phyloP scores from a whole-genome alignment of 2,888 invertebrate genomes.

The Acronicta aceris region DNA sequence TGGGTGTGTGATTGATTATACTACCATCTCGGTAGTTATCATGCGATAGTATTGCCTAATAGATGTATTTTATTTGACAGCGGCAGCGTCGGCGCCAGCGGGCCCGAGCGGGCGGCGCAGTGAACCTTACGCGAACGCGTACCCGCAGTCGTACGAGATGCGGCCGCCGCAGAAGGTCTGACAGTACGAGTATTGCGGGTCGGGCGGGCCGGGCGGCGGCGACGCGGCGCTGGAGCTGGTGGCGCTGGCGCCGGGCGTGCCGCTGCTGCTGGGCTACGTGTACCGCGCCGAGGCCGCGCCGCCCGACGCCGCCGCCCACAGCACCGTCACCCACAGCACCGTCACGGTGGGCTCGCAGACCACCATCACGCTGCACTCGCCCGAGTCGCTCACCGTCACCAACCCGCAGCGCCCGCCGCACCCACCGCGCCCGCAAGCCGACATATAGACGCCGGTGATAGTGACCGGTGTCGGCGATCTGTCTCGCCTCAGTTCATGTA shows the following conservation, averaged over 20 bases:
- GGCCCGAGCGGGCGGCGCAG: slow-evolving; percentile 85
- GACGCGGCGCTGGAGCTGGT: slow-evolving; percentile 72
- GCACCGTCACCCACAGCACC: slow-evolving; percentile 50
- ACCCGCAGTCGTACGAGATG: slow-evolving; percentile 93
- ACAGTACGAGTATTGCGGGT: slow-evolving; percentile 81
- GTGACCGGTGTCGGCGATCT: not conserved
- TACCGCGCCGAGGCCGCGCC: slow-evolving; percentile 62
- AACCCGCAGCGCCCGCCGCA: slow-evolving; percentile 52
- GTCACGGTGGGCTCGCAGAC: slow-evolving; percentile 81
- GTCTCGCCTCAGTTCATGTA: not conserved
- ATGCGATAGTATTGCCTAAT: not conserved
- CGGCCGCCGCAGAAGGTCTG: slow-evolving; percentile 92
- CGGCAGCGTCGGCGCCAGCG: slow-evolving; percentile 78
- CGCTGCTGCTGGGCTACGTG: slow-evolving; percentile 82
- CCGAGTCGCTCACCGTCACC: slow-evolving; percentile 74
- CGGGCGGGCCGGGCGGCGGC: slow-evolving; percentile 13
- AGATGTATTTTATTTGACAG: slow-evolving; percentile 3
- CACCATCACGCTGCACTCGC: slow-evolving; percentile 82
- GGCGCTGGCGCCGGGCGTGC: slow-evolving; percentile 80
- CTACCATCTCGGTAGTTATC: not conserved
- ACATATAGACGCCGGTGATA: slow-evolving; percentile 47
- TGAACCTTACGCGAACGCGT: slow-evolving; percentile 93
- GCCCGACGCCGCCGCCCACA: slow-evolving; percentile 19
- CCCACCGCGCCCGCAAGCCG: slow-evolving; percentile 55
- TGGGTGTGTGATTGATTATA: no score